phyloP scores from a whole-genome alignment of 2,113 vertebrate species.

The Diadophis punctatus region DNA sequence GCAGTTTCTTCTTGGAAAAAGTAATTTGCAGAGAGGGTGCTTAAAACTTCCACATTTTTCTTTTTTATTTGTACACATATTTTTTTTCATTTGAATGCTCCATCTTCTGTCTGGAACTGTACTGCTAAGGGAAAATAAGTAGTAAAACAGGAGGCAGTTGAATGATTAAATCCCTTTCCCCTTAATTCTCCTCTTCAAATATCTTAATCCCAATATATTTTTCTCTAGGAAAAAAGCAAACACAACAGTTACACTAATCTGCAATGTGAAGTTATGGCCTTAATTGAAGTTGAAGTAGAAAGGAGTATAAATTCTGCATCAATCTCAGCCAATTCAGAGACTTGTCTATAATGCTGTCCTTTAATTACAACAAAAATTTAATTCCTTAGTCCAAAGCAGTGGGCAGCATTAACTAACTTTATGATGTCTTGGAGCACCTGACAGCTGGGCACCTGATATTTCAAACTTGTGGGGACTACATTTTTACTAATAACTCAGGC shows the following conservation, averaged over 20 bases:
- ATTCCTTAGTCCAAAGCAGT: background rate
- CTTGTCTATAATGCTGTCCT: background rate
- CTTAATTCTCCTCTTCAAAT: background rate
- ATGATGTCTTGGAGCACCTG: background rate
- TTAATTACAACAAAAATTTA: background rate
- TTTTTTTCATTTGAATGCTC: background rate
- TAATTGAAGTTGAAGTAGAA: background rate
- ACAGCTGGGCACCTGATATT: background rate
- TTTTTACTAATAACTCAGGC: background rate
- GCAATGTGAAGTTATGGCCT: background rate
- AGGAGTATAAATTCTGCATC: background rate
- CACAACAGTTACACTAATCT: background rate
- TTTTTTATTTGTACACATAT: background rate
- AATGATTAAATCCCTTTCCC: background rate
- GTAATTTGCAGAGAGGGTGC: background rate
- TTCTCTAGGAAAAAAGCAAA: background rate
- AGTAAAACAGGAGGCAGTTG: background rate
- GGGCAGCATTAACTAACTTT: background rate
- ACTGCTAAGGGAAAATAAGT: background rate
- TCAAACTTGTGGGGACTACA: background rate
- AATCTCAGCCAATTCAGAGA: background rate
- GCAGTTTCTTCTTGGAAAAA: background rate
- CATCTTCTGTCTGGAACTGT: background rate
- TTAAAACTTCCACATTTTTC: background rate
- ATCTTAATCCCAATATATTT: background rate